A percentile compares a stretch with the other conserved stretches of the same genome.
Conservation (phyloP, 2,797 vertebrate genomes). For the Siniperca scherzeri region DNA sequence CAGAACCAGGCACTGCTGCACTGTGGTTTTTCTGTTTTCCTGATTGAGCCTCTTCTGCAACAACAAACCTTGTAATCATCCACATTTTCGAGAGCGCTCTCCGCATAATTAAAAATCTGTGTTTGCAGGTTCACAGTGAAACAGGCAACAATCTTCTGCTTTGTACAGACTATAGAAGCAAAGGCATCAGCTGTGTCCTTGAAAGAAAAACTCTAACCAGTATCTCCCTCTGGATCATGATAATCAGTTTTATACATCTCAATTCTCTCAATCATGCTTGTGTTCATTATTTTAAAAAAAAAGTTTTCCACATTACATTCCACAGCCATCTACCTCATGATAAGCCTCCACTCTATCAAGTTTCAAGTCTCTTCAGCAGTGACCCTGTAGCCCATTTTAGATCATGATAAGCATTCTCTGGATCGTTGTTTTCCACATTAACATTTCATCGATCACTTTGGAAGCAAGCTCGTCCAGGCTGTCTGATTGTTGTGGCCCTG, state of each 20-base stretch:
- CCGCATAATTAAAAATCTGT: constrained; percentile 25
- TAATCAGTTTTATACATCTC: constrained; percentile 6
- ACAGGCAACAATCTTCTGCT: constrained; percentile 13
- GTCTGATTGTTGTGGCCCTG: constrained; percentile 37
- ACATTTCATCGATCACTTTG: constrained; percentile 60
- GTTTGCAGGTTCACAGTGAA: constrained; percentile 24
- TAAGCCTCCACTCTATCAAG: constrained; percentile 10
- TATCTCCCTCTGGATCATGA: constrained; percentile 2
- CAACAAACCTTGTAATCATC: constrained; percentile 42
- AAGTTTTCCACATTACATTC: constrained; percentile 5
- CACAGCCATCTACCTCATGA: neutral
- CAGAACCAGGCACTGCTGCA: neutral
- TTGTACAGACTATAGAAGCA: constrained; percentile 13
- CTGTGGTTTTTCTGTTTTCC: constrained; percentile 8
- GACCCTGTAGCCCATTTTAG: constrained; percentile 52
- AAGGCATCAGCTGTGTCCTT: constrained; percentile 8
- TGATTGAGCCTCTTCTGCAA: constrained; percentile 20
- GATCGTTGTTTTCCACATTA: constrained; percentile 67
- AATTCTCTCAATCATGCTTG: neutral
- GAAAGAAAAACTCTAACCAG: neutral
- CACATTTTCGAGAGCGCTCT: constrained; percentile 9
- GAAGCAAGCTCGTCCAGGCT: constrained; percentile 20
- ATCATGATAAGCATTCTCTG: constrained; percentile 44
- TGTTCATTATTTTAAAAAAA: neutral
- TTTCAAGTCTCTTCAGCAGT: constrained; percentile 36